Evolutionary conservation across 35 echinoderm and acorn worm genomes (phyloP).

Genomic region (Heliocidaris erythrogramma): DNA sequence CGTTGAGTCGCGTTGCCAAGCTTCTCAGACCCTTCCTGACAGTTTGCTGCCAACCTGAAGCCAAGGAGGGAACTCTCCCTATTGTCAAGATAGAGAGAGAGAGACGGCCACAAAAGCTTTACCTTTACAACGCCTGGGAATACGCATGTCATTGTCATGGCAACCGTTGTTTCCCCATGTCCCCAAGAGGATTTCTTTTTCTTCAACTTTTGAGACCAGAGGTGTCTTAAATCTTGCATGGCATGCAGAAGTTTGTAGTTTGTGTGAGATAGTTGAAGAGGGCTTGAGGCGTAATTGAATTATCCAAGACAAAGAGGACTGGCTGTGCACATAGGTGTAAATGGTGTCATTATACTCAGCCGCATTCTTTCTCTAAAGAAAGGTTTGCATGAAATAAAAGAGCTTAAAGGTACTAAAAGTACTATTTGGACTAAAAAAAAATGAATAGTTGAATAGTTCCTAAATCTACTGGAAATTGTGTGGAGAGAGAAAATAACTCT

Average conservation of each 20-base stretch:
- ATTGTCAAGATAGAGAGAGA: conserved; percentile 8
- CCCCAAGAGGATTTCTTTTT: conserved; percentile 40
- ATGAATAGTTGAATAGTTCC: too few species aligned
- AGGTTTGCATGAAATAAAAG: not conserved
- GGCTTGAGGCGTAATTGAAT: conserved; percentile 44
- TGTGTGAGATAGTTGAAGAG: conserved; percentile 23
- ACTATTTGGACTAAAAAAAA: too few species aligned
- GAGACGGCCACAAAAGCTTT: conserved; percentile 12
- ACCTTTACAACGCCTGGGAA: not conserved
- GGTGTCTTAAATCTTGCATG: conserved; percentile 47
- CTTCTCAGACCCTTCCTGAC: not conserved
- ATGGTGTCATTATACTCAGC: not conserved
- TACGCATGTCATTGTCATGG: conserved; percentile 34
- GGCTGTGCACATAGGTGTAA: conserved; percentile 39
- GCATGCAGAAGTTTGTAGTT: conserved; percentile 16
- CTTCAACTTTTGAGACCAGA: conserved; percentile 21
- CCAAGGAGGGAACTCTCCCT: not conserved
- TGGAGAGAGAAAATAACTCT: too few species aligned
- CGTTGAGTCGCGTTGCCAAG: not conserved
- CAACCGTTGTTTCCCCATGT: conserved; percentile 49
- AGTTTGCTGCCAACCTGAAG: not conserved
- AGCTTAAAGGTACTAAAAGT: not conserved
- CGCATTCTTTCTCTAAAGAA: not conserved
- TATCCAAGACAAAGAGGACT: conserved; percentile 29
- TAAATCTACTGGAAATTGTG: too few species aligned